Conservation (phyloP, 2,888 invertebrate species). For the Drosophila mimica region DNA sequence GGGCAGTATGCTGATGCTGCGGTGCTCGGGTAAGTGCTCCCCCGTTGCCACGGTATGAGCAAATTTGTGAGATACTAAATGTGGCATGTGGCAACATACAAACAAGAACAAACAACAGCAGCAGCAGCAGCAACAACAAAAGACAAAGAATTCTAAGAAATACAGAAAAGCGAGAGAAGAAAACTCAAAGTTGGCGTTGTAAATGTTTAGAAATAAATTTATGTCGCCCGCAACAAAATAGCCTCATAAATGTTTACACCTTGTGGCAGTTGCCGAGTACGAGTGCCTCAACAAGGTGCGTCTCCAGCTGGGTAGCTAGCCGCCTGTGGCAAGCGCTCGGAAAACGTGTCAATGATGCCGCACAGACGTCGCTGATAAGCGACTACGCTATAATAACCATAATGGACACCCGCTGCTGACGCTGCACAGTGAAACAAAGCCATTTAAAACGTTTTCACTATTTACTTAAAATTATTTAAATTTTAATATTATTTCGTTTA, state of each 20-base stretch:
- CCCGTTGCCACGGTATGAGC: slow-evolving; percentile 50
- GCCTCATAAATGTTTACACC: slow-evolving; percentile 72
- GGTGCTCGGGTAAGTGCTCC: slow-evolving; percentile 44
- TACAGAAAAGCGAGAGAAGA: neutral
- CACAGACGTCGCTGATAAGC: slow-evolving; percentile 64
- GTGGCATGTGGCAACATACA: slow-evolving; percentile 67
- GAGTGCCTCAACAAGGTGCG: slow-evolving; percentile 10
- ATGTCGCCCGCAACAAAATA: slow-evolving; percentile 68
- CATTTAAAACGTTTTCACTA: neutral
- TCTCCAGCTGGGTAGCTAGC: slow-evolving; percentile 26
- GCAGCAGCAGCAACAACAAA: slow-evolving; percentile 8
- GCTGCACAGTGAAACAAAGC: slow-evolving; percentile 52
- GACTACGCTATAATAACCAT: slow-evolving; percentile 61
- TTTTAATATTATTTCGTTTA: neutral
- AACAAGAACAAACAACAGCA: slow-evolving; percentile 6
- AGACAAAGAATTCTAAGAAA: slow-evolving; percentile 16
- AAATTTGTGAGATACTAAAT: slow-evolving; percentile 76
- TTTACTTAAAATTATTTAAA: neutral
- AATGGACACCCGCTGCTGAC: slow-evolving; percentile 67
- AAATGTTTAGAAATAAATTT: slow-evolving; percentile 78
- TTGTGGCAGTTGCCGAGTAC: slow-evolving; percentile 42
- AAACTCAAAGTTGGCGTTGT: slow-evolving; percentile 56
- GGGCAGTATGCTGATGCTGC: slow-evolving; percentile 13
- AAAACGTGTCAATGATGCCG: slow-evolving; percentile 77
- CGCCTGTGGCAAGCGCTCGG: slow-evolving; percentile 25